These are phyloP conservation scores for Oxygymnocypris stewartii DNA, from an alignment of 2,113 vertebrate species.

Conservation along the genomic window DNA sequence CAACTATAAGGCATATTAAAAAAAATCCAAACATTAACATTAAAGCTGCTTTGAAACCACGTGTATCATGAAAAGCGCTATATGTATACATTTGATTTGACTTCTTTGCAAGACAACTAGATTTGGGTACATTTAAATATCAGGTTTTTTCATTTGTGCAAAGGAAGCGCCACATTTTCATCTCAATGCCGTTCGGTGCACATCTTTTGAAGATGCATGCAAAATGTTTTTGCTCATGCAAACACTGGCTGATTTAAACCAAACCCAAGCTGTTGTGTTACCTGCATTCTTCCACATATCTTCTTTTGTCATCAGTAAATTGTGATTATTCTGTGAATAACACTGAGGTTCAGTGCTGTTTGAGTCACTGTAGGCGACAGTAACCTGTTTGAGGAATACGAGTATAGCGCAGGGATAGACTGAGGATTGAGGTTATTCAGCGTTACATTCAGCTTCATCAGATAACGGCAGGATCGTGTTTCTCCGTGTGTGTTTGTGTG, in stretches of 20 bases:
- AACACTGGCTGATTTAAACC: neutral
- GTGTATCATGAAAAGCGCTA: neutral
- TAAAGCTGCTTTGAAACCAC: neutral
- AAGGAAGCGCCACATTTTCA: neutral
- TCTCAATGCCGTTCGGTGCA: neutral
- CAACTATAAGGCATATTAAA: neutral
- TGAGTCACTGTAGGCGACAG: neutral
- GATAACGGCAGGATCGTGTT: conserved; percentile 43
- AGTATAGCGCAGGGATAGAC: neutral
- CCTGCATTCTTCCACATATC: neutral
- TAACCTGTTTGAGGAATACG: neutral
- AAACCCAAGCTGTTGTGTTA: neutral
- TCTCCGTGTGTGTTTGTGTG: conserved; percentile 25
- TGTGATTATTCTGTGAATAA: neutral
- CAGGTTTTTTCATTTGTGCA: neutral
- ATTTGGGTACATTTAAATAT: neutral
- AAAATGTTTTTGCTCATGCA: neutral
- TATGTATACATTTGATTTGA: neutral
- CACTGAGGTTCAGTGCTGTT: neutral
- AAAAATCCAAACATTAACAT: too few relatives aligned
- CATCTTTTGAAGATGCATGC: neutral
- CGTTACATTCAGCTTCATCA: conserved; percentile 25
- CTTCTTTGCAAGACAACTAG: neutral
- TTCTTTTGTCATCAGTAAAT: neutral
- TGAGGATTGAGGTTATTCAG: conserved; percentile 16